Evolutionary conservation across 2,888 invertebrate genomes (phyloP).

Genomic region (Chrysotoxum bicinctum): DNA sequence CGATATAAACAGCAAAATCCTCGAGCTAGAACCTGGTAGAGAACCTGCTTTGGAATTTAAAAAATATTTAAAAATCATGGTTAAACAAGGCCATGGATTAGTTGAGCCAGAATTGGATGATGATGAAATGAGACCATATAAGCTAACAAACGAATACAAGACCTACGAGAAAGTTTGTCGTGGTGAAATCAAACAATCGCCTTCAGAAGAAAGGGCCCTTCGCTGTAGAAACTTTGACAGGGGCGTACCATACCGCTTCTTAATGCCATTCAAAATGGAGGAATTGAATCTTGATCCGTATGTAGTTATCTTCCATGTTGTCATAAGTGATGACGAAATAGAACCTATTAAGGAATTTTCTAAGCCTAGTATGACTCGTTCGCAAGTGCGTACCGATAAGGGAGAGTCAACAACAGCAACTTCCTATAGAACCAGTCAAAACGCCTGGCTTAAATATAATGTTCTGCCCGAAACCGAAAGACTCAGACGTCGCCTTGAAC

Average conservation of each 20-base stretch:
- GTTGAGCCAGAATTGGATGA: neutral
- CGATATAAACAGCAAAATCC: conserved; percentile 91
- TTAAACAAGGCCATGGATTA: conserved; percentile 81
- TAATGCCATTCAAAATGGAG: conserved; percentile 82
- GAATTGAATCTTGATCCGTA: conserved; percentile 82
- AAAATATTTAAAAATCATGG: conserved; percentile 91
- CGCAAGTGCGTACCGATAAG: conserved; percentile 89
- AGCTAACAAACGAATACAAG: conserved; percentile 73
- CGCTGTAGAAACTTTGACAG: conserved; percentile 74
- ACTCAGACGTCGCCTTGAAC: conserved; percentile 85
- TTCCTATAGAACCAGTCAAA: conserved; percentile 88
- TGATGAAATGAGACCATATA: neutral
- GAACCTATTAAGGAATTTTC: conserved; percentile 83
- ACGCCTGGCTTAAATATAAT: conserved; percentile 82
- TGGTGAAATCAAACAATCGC: conserved; percentile 69
- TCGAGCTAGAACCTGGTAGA: conserved; percentile 90
- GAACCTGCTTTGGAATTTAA: conserved; percentile 92
- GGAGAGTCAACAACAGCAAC: conserved; percentile 89
- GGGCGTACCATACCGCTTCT: conserved; percentile 69
- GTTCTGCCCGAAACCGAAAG: conserved; percentile 67
- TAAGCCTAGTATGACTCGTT: conserved; percentile 82
- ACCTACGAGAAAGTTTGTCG: conserved; percentile 82
- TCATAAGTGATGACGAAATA: conserved; percentile 83
- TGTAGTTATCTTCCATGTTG: conserved; percentile 83
- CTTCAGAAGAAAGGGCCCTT: conserved; percentile 70